Evolutionary conservation across 1,140 invertebrate species (phyloP).

Genomic region (Ganaspis sp.): DNA sequence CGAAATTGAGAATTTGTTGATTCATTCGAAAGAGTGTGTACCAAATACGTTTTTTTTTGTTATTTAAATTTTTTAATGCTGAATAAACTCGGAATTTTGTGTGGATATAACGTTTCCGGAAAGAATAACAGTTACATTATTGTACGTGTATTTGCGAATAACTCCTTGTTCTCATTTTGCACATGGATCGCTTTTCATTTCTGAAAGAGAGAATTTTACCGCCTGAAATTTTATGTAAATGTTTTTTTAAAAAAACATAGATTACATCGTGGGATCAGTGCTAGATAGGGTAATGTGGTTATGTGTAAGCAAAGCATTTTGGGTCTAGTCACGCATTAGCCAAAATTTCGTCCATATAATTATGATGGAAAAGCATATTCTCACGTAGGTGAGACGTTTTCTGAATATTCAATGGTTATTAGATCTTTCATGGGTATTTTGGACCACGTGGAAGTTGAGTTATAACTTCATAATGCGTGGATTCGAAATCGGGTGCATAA

Average conservation of each 20-base stretch:
- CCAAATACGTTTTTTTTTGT: too few relatives aligned
- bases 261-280: conserved; percentile 15
- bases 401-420: background rate
- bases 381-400: conserved; percentile 22
- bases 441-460: conserved; percentile 16
- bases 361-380: conserved; percentile 27
- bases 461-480: background rate
- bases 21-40: too few relatives aligned
- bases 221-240: conserved; percentile 17
- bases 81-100: background rate
- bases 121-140: conserved; percentile 16
- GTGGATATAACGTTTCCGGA: background rate
- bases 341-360: conserved; percentile 27
- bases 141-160: conserved; percentile 14
- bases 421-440: background rate
- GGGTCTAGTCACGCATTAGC: conserved; percentile 23
- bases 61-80: background rate
- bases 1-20: too few relatives aligned
- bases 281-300: conserved; percentile 11
- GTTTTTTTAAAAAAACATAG: background rate
- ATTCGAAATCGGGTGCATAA: too few relatives aligned
- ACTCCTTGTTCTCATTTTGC: background rate
- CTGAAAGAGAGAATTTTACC: conserved; percentile 11
- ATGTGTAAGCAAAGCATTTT: conserved; percentile 27
- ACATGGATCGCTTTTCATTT: conserved; percentile 17